A percentile compares a stretch with the other conserved stretches of the same genome.
phyloP scores from a whole-genome alignment of 1,140 invertebrate genomes.

The Cydia fagiglandana region DNA sequence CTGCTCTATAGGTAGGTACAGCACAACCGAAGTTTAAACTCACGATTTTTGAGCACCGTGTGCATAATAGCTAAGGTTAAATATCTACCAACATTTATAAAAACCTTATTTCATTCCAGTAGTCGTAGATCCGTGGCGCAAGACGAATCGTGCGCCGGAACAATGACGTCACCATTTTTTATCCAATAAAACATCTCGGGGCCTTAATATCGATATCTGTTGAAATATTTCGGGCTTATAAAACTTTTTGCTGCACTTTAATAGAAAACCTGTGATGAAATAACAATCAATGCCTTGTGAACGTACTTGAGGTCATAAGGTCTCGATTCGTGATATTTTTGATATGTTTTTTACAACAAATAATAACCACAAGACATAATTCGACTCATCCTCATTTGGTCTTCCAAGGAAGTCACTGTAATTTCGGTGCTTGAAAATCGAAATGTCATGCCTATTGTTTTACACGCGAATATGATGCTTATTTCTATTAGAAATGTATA shows the following conservation, averaged over 20 bases:
- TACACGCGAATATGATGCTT: not conserved
- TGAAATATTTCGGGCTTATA: constrained; percentile 56
- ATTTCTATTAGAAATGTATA: not conserved
- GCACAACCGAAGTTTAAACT: no score
- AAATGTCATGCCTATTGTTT: not conserved
- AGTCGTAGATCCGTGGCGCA: not conserved
- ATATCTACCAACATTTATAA: no score
- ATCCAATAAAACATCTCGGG: constrained; percentile 53
- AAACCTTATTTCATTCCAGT: not conserved
- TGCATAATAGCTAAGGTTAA: no score
- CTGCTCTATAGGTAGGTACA: no score
- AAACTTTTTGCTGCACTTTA: constrained; percentile 42
- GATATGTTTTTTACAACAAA: not conserved
- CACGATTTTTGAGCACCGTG: no score
- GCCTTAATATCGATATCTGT: constrained; percentile 63
- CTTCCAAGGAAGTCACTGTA: not conserved
- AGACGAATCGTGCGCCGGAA: constrained; percentile 41
- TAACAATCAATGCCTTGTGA: constrained; percentile 12
- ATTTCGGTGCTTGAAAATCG: not conserved
- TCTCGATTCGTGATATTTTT: not conserved
- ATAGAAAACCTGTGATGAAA: constrained; percentile 22
- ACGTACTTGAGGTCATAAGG: constrained; percentile 17
- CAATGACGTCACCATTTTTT: constrained; percentile 62
- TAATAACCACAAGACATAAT: not conserved
- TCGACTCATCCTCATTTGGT: not conserved